Conservation (phyloP, 2,888 invertebrate genomes). For the Deilephila porcellus region DNA sequence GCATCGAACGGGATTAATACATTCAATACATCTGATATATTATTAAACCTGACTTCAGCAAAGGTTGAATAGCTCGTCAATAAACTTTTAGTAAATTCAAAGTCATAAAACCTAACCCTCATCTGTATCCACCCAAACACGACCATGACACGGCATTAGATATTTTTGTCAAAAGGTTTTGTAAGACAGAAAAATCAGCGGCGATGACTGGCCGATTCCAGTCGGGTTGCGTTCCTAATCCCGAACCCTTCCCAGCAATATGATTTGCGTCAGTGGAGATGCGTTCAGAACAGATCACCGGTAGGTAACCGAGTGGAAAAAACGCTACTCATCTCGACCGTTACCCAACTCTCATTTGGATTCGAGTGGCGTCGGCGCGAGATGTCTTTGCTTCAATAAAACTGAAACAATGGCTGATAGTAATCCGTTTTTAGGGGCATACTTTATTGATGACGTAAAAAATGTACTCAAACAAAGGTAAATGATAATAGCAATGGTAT, state of each 20-base stretch:
- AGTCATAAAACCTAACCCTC: constrained; percentile 28
- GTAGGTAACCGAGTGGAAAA: constrained; percentile 84
- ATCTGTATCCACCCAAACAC: constrained; percentile 37
- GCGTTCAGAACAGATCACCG: constrained; percentile 82
- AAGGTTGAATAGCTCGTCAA: not conserved
- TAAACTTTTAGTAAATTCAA: not conserved
- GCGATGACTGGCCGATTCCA: constrained; percentile 74
- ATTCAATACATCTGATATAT: too few relatives aligned
- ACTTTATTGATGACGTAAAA: constrained; percentile 7
- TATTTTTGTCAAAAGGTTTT: constrained; percentile 41
- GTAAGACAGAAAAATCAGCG: constrained; percentile 71
- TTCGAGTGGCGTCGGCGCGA: constrained; percentile 62
- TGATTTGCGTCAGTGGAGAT: constrained; percentile 84
- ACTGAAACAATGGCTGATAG: constrained; percentile 11
- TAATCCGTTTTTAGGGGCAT: constrained; percentile 7
- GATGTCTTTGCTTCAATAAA: constrained; percentile 33
- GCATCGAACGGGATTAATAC: too few relatives aligned
- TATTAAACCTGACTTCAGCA: not conserved
- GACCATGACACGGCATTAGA: constrained; percentile 53
- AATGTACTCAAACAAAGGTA: not conserved
- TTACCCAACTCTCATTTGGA: constrained; percentile 61
- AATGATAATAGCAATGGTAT: too few relatives aligned
- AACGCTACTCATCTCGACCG: constrained; percentile 79
- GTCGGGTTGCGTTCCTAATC: constrained; percentile 67
- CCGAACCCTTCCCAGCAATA: constrained; percentile 83